phyloP scores from a whole-genome alignment of 2,797 vertebrate genomes.

The Scolopax rusticola region DNA sequence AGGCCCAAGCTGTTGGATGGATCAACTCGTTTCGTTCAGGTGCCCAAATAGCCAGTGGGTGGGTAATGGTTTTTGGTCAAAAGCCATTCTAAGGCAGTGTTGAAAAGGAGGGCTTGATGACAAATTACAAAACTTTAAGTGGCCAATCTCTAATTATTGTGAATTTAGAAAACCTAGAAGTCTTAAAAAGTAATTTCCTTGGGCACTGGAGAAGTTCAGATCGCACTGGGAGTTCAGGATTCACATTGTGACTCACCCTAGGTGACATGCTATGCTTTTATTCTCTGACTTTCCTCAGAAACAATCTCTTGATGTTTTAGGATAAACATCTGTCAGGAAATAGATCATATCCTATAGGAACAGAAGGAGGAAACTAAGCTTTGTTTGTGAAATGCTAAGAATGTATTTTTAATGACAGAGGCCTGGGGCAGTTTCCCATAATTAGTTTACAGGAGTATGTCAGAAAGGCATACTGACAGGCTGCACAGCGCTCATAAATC shows the following conservation, averaged over 20 bases:
- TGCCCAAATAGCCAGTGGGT: background rate
- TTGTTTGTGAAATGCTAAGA: conserved; percentile 63
- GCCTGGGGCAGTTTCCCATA: conserved; percentile 46
- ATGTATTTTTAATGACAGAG: conserved; percentile 50
- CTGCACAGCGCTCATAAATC: conserved; percentile 41
- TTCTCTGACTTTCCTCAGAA: conserved; percentile 30
- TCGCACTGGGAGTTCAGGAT: background rate
- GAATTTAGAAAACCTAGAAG: background rate
- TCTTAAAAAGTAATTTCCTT: background rate
- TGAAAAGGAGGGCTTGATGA: background rate
- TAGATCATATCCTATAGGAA: conserved; percentile 63
- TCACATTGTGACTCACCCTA: background rate
- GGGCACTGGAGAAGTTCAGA: background rate
- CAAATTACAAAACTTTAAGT: background rate
- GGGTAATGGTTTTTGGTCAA: conserved; percentile 3
- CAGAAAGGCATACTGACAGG: conserved; percentile 26
- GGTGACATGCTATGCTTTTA: background rate
- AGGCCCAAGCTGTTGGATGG: background rate
- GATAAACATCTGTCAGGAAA: conserved; percentile 67
- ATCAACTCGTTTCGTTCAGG: background rate
- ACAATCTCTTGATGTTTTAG: conserved; percentile 26
- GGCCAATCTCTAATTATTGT: background rate
- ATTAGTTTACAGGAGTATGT: conserved; percentile 52
- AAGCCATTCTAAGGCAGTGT: background rate
- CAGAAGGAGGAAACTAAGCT: conserved; percentile 50